Evolutionary conservation across 2,113 vertebrate species (phyloP).

Genomic region (Andinoacara biseriatus): DNA sequence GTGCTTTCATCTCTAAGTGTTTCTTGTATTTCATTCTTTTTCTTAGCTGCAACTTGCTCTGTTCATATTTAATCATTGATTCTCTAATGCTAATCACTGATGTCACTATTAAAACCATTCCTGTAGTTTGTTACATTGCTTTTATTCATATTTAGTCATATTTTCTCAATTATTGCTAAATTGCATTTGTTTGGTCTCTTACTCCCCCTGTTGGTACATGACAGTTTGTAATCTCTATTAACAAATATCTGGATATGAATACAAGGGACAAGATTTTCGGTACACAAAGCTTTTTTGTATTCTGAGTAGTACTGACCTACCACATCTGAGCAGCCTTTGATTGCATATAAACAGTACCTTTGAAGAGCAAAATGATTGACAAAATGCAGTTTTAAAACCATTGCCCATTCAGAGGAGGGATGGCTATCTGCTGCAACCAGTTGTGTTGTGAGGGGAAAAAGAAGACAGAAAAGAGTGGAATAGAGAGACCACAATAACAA

Average conservation of each 20-base stretch:
- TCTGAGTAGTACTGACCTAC: neutral
- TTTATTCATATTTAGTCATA: neutral
- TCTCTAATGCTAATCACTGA: neutral
- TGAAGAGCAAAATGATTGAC: neutral
- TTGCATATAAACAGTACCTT: neutral
- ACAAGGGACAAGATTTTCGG: neutral
- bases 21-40: neutral
- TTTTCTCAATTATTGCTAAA: slow-evolving; percentile 6
- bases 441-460: neutral
- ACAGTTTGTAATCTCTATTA: neutral
- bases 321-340: no score
- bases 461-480: no score
- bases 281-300: no score
- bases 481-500: neutral
- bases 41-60: neutral
- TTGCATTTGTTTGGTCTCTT: neutral
- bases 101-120: neutral
- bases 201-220: slow-evolving; percentile 62
- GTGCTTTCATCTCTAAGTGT: neutral
- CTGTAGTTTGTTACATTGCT: slow-evolving; percentile 1
- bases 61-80: neutral
- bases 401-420: no score
- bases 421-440: no score
- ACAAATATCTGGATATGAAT: neutral
- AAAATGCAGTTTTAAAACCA: neutral